Evolutionary conservation across 2,888 invertebrate genomes (phyloP), one percentile per base, ranked within the genome.

Genomic region (Nysson spinosus): DNA sequence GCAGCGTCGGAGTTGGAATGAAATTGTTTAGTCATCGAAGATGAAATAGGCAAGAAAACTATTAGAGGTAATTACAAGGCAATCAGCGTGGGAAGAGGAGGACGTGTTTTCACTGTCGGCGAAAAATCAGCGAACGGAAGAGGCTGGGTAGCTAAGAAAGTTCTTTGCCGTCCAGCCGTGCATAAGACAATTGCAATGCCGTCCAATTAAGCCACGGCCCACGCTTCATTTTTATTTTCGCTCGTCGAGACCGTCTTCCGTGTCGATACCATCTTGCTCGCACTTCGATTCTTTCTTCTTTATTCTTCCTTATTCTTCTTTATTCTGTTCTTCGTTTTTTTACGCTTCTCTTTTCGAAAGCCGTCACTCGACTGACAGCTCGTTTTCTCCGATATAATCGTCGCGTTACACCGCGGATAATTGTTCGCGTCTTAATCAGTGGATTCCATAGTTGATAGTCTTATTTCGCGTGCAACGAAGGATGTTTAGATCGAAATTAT

Each of bases 171-270:
- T 60, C 68, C 64, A 40, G 14, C 35, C 37, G 64, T 42, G 56
- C 49, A 57, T 30, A 56, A 64, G 63, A 68, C 76, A 77, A 75
- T 75, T 58, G 75, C 61, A 40, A 70, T 68, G 62, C 54, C 65
- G 61, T 61, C 69, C 69, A 77, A 77, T 77, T 77, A 77, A 77
- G 68, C 68, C 65, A 63, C 77, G 62, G 55, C 77, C 77, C 73
- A 77, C 77, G 75, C 64, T 50, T 49, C 19, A 68, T 64, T 73
- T 75, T 75, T 68, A 51, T 34, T 57, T 50, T 47, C 50, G 42
- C 50, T 50, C 54, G 17, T 39, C 28, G 46, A 43, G 50, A 60
- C 24, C 42, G 61, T 69, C 63, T 75, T 72, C 72, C 72, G 72
- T 63, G 37, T 65, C 55, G 74, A 74, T 74, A 72, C 16, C 42